Evolutionary conservation across 2,113 vertebrate genomes (phyloP).

Genomic region (Microcebus lehilahytsara): DNA sequence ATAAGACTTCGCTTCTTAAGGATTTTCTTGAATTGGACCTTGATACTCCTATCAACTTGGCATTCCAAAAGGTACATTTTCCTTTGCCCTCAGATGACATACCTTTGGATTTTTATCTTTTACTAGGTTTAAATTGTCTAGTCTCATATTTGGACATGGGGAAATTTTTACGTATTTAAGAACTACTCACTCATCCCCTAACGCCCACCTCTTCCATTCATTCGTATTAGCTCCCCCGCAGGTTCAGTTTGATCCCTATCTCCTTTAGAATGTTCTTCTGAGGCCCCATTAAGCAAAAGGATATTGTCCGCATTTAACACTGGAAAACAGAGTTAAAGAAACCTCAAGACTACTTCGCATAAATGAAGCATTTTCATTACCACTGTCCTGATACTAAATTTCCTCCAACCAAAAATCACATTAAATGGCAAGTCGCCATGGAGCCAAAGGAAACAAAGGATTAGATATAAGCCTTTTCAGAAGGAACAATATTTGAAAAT

Average conservation of each 20-base stretch:
- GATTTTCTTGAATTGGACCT: neutral
- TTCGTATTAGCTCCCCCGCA: neutral
- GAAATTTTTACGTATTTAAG: neutral
- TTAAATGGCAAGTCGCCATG: neutral
- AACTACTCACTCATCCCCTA: neutral
- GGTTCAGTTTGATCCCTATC: neutral
- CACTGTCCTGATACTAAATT: neutral
- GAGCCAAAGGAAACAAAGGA: neutral
- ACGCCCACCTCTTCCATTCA: neutral
- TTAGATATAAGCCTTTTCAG: neutral
- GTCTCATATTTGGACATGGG: neutral
- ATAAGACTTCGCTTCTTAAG: neutral
- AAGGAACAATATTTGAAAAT: neutral
- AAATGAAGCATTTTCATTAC: neutral
- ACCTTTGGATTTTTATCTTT: neutral
- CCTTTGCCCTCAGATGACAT: neutral
- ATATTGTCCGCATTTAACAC: neutral
- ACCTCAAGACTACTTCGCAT: neutral
- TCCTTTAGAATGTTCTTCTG: neutral
- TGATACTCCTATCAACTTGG: neutral
- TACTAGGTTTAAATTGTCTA: neutral
- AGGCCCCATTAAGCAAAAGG: neutral
- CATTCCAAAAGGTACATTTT: neutral
- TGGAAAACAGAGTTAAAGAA: conserved; percentile 27
- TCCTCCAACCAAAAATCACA: neutral